Base-by-base conservation (phyloP, 2,888 invertebrate species). In the Eristalis pertinax region DNA sequence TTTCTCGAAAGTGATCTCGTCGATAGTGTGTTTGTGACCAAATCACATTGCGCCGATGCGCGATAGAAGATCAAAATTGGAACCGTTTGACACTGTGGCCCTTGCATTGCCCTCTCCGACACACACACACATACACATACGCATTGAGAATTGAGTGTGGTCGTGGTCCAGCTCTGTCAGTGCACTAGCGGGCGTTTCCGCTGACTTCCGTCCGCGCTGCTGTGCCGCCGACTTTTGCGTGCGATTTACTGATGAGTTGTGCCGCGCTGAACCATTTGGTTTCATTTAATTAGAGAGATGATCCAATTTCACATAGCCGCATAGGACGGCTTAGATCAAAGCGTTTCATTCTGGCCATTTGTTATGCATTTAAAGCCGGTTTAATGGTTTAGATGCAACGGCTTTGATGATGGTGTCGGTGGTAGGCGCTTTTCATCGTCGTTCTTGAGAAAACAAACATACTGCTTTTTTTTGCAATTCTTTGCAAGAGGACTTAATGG, bases 231-330 rank as follows among this genome's bases (percentile, higher is more conserved):
- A 50, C 58, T 76, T 76, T 79, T 87, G 87, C 79, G 83, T 87
- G 87, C 83, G 73, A 87, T 83, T 69, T 69, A 63, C 78, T 83
- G 86, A 87, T 87, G 76, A 83, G 83, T 72, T 79, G 83, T 77
- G 84, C 84, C 84, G 88, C 88, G 64, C 76, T n/a, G 63, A 81
- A 69, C 80, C 88, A 88, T 88, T 88, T 88, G 88, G 88, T 88
- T 88, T 88, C 88, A 88, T 84, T 88, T 88, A 88, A 88, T 88
- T 88, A 88, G 83, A 83, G 73, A 81, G 88, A 88, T 88, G 88
- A 88, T 88, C 88, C 88, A 88, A 88, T 88, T 88, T 88, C 88
- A 80, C 65, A 84, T 67, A 74, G 68, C 58, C 72, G 41, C 64
- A 70, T 65, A 26, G 56, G 41, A 56, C 86, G 87, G 87, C 79